phyloP scores from a whole-genome alignment of 2,888 invertebrate genomes.

The Hartigia nigra region DNA sequence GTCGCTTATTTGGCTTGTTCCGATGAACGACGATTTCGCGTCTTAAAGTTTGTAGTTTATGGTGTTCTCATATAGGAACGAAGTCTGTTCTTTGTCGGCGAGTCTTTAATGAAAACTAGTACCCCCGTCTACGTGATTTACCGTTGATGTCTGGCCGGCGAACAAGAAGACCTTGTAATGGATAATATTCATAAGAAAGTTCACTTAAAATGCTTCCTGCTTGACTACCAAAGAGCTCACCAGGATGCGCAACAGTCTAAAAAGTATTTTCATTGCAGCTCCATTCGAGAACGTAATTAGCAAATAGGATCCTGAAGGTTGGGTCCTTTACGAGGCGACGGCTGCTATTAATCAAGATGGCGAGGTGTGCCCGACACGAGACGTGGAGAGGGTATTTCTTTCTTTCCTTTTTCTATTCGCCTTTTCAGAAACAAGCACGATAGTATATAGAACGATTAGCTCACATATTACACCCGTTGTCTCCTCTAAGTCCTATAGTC shows the following conservation, averaged over 20 bases:
- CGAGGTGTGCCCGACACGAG: not conserved
- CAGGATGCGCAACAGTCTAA: not conserved
- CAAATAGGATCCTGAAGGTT: not conserved
- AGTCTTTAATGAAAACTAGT: slow-evolving; percentile 39
- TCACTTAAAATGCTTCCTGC: not conserved
- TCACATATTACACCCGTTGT: not conserved
- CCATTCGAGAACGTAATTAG: not conserved
- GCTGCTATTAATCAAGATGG: not conserved
- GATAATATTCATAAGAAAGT: not conserved
- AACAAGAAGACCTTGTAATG: not conserved
- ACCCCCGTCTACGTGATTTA: slow-evolving; percentile 35
- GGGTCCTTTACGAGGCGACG: not conserved
- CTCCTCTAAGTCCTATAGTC: not conserved
- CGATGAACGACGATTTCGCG: slow-evolving; percentile 17
- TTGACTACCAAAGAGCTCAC: not conserved
- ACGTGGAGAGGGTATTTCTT: not conserved
- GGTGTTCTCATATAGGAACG: not conserved
- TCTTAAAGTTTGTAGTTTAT: slow-evolving; percentile 16
- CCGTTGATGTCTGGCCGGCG: slow-evolving; percentile 16
- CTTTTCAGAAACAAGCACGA: not conserved
- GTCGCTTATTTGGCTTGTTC: not conserved
- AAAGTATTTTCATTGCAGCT: not conserved
- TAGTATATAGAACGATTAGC: not conserved
- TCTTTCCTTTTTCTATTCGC: not conserved
- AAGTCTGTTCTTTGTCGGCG: slow-evolving; percentile 18